Conservation (phyloP, 2,888 invertebrate species). For the Plebejus argus region DNA sequence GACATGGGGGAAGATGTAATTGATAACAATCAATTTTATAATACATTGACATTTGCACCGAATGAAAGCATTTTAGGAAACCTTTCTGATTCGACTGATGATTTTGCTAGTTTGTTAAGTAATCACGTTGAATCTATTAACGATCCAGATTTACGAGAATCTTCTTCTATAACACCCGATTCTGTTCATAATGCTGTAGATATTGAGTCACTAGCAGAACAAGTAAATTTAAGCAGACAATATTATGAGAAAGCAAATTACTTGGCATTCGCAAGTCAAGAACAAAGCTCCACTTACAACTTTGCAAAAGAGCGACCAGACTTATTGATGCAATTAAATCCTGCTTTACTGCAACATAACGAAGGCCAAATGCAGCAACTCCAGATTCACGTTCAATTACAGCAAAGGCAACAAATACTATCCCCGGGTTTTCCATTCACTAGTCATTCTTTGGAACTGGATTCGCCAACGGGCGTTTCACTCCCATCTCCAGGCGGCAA, state of each 20-base stretch:
- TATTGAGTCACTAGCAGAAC: constrained; percentile 89
- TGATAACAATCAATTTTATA: constrained; percentile 91
- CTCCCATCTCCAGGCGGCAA: constrained; percentile 90
- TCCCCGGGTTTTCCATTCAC: constrained; percentile 83
- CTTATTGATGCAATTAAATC: constrained; percentile 80
- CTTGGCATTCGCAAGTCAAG: constrained; percentile 72
- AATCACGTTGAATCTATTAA: constrained; percentile 85
- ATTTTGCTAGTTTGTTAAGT: constrained; percentile 88
- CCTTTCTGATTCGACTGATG: constrained; percentile 90
- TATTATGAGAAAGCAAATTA: constrained; percentile 78
- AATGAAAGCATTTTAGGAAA: constrained; percentile 90
- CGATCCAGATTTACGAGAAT: constrained; percentile 85
- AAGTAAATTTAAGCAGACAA: constrained; percentile 83
- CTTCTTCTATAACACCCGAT: constrained; percentile 86
- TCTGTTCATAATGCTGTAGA: constrained; percentile 83
- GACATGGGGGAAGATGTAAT: constrained; percentile 89
- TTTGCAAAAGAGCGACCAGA: constrained; percentile 83
- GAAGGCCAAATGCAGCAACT: constrained; percentile 84
- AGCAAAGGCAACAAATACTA: constrained; percentile 83
- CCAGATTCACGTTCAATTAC: constrained; percentile 86
- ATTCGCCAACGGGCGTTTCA: constrained; percentile 88
- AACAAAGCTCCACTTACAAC: constrained; percentile 80
- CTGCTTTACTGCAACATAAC: constrained; percentile 75
- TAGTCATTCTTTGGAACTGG: constrained; percentile 86
- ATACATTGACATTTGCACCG: constrained; percentile 89